Evolutionary conservation across 2,888 invertebrate genomes (phyloP), one percentile per base, ranked within the genome.

Genomic region (Sussaba pulchella): DNA sequence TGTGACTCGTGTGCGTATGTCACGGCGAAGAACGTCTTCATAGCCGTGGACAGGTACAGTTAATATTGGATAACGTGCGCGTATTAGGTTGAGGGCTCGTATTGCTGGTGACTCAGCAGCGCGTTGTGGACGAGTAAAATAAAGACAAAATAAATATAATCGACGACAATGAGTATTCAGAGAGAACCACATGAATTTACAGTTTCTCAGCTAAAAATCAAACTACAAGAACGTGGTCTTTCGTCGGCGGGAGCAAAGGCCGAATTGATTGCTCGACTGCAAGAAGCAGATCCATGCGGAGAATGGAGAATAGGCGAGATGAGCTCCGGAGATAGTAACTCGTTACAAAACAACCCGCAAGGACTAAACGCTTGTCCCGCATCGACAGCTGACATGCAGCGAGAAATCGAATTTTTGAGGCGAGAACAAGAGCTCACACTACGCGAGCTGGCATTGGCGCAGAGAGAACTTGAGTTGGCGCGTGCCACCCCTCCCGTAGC

Each of bases 211-310:
- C 12, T 66, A 1, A 66, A 36, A 17, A 26, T 17, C 31, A 66
- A 50, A 9, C n/a, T 66, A 17, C 50, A 39, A 21, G 50, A 39
- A 31, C 66, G 36, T 4, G 36, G 47, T 36, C 47, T 19, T 10
- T 8, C 47, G 0, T 17, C 66, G 17, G 19, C 47, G 47, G 50
- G 47, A 36, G 3, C 50, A 19, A 66, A 66, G 10, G 66, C 36
- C 19, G 66, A 66, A 12, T 9, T 66, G 19, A 66, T 66, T 8
- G 2, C 6, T 50, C 50, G 50, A 17, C 36, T 66, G 50, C 31
- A 66, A 12, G 31, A 50, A 21, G 66, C 66, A 17, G 50, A 66
- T 66, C 50, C 66, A 12, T 21, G 31, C n/a, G 66, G 39, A 50
- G 36, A n/a, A 12, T 66, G 66, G 50, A 52, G 39, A 31, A 31